These are phyloP conservation scores for Drosophila tani DNA, from an alignment of 1,140 invertebrate genomes.

Conservation along the genomic window DNA sequence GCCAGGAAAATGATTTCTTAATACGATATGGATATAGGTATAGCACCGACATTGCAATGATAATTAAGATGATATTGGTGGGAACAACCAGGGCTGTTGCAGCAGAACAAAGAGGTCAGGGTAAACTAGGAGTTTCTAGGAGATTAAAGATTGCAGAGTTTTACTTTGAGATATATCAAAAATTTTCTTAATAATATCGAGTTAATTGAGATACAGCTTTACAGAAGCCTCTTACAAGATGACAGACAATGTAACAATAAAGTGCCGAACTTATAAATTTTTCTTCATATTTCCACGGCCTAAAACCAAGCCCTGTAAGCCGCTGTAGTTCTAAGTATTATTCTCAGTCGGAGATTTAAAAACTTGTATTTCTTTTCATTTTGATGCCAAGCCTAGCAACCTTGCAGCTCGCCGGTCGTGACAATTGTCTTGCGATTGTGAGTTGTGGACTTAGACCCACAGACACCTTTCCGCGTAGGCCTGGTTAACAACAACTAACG, in stretches of 20 bases:
- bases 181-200: neutral
- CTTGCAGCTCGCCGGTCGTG: conserved; percentile 34
- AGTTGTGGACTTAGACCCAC: conserved; percentile 8
- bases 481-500: conserved; percentile 19
- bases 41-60: conserved; percentile 5
- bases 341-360: neutral
- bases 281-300: neutral
- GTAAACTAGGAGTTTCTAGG: conserved; percentile 1
- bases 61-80: neutral
- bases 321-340: conserved; percentile 5
- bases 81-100: neutral
- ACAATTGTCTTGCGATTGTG: conserved; percentile 29
- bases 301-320: neutral
- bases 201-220: neutral
- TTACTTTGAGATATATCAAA: no score
- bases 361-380: conserved; percentile 32
- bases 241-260: neutral
- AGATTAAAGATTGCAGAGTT: neutral
- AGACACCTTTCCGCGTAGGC: conserved; percentile 59
- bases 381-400: conserved; percentile 16
- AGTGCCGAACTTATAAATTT: neutral
- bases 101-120: neutral
- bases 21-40: conserved; percentile 50
- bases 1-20: conserved; percentile 55
- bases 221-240: neutral